Conservation (phyloP, 2,888 invertebrate genomes). For the Timema cristinae region DNA sequence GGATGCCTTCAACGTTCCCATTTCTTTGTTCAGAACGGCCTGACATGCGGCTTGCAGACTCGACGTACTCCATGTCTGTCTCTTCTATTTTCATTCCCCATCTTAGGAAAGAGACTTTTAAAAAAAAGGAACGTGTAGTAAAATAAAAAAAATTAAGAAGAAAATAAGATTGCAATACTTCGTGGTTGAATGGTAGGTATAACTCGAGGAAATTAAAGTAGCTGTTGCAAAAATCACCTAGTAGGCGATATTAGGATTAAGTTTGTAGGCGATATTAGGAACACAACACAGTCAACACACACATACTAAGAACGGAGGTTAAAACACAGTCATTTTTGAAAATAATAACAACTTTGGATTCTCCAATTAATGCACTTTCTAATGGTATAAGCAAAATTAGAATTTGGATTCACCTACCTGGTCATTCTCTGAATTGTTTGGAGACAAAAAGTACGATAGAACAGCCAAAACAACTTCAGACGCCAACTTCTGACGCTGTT, state of each 20-base stretch:
- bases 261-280: slow-evolving; percentile 14
- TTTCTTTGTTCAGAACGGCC: slow-evolving; percentile 14
- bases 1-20: slow-evolving; percentile 5
- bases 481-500: neutral
- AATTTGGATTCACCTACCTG: neutral
- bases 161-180: neutral
- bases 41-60: neutral
- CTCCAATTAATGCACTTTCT: neutral
- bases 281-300: slow-evolving; percentile 13
- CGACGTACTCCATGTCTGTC: slow-evolving; percentile 8
- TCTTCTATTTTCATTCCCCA: neutral
- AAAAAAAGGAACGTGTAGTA: neutral
- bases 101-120: neutral
- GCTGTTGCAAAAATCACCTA: slow-evolving; percentile 7
- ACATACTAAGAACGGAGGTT: neutral
- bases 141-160: slow-evolving; percentile 9
- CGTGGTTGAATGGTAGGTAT: slow-evolving; percentile 9
- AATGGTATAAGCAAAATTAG: slow-evolving; percentile 11
- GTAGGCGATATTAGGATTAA: neutral
- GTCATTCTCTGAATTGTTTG: slow-evolving; percentile 14
- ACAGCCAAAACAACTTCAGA: neutral
- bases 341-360: slow-evolving; percentile 2
- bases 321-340: neutral
- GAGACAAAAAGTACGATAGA: neutral
- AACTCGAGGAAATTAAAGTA: neutral